Conservation (phyloP, 2,797 vertebrate species). For the Valencia hispanica region DNA sequence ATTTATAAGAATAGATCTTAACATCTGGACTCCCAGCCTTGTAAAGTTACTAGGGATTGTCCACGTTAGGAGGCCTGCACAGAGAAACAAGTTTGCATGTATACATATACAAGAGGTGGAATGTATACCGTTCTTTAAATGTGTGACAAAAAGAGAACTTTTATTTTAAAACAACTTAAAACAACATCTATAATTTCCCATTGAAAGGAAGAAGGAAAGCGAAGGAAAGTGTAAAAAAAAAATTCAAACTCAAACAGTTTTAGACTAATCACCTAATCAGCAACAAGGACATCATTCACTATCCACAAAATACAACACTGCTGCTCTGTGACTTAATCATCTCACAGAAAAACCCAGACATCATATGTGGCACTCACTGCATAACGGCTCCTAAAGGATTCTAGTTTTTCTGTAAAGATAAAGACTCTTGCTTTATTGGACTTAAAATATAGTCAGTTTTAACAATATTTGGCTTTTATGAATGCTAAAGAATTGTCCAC, state of each 20-base stretch:
- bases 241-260: not conserved
- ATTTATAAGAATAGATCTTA: not conserved
- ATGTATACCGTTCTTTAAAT: not conserved
- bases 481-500: not conserved
- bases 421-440: not conserved
- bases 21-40: not conserved
- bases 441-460: not conserved
- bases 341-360: not conserved
- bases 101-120: not conserved
- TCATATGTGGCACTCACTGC: not conserved
- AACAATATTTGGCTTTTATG: not conserved
- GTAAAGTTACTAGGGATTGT: not conserved
- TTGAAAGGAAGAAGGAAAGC: not conserved
- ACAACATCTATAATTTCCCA: not conserved
- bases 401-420: not conserved
- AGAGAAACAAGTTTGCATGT: not conserved
- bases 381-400: not conserved
- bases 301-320: not conserved
- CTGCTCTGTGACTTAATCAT: not conserved
- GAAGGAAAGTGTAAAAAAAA: too few species aligned
- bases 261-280: not conserved
- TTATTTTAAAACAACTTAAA: not conserved
- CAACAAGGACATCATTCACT: not conserved
- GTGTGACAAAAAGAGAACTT: not conserved
- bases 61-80: not conserved